Percentiles rank a stretch among this genome's conserved stretches.
phyloP scores from a whole-genome alignment of 1,140 invertebrate species.

The Ostrea denselamellosa region DNA sequence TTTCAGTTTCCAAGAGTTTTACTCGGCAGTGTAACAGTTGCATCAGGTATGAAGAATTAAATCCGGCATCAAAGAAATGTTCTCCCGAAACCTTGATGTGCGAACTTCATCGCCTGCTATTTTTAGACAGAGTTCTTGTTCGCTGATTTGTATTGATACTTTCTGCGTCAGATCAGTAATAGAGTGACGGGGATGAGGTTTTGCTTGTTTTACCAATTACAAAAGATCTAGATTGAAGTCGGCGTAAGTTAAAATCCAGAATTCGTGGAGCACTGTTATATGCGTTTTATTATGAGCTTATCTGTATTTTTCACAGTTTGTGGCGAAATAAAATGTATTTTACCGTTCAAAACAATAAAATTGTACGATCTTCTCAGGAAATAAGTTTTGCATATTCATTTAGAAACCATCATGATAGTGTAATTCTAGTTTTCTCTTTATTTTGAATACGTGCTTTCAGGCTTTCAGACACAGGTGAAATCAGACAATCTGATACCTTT shows the following conservation, averaged over 20 bases:
- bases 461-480: too few species aligned
- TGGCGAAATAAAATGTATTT: not conserved
- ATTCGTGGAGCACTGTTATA: not conserved
- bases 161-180: not conserved
- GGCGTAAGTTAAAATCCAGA: not conserved
- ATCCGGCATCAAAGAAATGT: conserved; percentile 7
- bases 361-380: not conserved
- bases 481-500: too few species aligned
- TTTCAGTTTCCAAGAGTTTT: not conserved
- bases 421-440: too few species aligned
- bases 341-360: not conserved
- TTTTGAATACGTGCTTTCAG: too few species aligned
- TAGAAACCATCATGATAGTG: too few species aligned
- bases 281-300: not conserved
- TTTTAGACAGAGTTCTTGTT: not conserved
- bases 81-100: not conserved
- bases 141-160: conserved; percentile 5
- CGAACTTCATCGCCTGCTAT: conserved; percentile 5
- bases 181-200: not conserved
- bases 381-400: too few species aligned
- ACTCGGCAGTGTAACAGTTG: not conserved
- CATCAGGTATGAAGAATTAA: conserved; percentile 9
- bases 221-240: conserved; percentile 1
- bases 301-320: not conserved
- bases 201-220: conserved; percentile 37